phyloP scores from a whole-genome alignment of 2,888 invertebrate species.

The Ichneumon xanthorius region DNA sequence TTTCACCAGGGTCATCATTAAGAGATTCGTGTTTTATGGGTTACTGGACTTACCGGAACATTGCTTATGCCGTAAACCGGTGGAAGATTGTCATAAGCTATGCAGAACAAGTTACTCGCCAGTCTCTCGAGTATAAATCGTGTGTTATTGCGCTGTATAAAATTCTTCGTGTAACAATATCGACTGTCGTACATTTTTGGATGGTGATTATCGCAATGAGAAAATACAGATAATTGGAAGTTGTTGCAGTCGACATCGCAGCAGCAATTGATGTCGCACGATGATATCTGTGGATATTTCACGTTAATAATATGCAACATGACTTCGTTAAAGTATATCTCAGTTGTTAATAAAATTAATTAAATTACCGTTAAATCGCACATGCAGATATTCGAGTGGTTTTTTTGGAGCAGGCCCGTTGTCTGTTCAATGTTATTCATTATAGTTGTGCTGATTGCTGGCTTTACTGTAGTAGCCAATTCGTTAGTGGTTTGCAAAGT shows the following conservation, averaged over 20 bases:
- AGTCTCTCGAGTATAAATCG: slow-evolving; percentile 82
- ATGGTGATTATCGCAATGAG: slow-evolving; percentile 86
- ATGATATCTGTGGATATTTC: slow-evolving; percentile 75
- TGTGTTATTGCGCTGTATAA: slow-evolving; percentile 86
- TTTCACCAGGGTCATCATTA: too few species aligned
- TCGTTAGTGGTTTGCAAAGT: slow-evolving; percentile 57
- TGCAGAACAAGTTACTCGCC: slow-evolving; percentile 87
- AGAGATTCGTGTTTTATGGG: too few species aligned
- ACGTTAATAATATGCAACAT: not conserved
- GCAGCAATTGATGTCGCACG: slow-evolving; percentile 94
- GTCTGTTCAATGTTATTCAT: slow-evolving; percentile 24
- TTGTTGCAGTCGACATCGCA: slow-evolving; percentile 91
- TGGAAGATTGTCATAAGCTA: slow-evolving; percentile 87
- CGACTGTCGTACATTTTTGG: slow-evolving; percentile 81
- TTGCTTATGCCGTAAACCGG: slow-evolving; percentile 77
- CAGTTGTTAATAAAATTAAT: not conserved
- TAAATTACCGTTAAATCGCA: slow-evolving; percentile 87
- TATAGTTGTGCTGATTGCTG: slow-evolving; percentile 27
- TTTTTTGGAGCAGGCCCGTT: slow-evolving; percentile 67
- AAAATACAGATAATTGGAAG: slow-evolving; percentile 87
- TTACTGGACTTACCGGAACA: slow-evolving; percentile 67
- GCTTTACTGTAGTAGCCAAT: slow-evolving; percentile 20
- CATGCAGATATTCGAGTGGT: slow-evolving; percentile 84
- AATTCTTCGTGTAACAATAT: slow-evolving; percentile 86
- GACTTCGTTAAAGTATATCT: not conserved